A percentile compares a stretch with the other conserved stretches of the same genome.
These are phyloP conservation scores for Meloidogyne hapla DNA, from an alignment of 1,140 invertebrate genomes.

Conservation along the genomic window DNA sequence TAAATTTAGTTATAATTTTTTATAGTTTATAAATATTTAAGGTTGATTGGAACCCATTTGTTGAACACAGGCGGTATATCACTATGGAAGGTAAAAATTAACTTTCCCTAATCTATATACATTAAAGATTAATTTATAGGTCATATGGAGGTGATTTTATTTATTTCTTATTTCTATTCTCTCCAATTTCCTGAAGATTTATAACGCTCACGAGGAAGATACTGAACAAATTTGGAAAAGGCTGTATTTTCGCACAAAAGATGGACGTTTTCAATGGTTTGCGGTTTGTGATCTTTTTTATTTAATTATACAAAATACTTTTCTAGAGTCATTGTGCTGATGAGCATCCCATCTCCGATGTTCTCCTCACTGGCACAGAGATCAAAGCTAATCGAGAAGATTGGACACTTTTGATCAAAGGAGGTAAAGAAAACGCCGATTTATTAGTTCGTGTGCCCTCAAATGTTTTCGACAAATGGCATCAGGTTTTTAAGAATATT, in stretches of 20 bases:
- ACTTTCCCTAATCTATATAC: neutral
- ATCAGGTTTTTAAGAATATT: slow-evolving; percentile 53
- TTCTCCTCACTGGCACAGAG: slow-evolving; percentile 57
- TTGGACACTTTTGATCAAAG: slow-evolving; percentile 51
- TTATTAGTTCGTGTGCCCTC: slow-evolving; percentile 55
- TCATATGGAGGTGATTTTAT: slow-evolving; percentile 53
- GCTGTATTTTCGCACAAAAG: slow-evolving; percentile 55
- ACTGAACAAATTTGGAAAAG: slow-evolving; percentile 50
- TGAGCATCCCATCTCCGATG: slow-evolving; percentile 58
- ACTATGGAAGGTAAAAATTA: slow-evolving; percentile 57
- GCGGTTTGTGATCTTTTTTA: slow-evolving; percentile 43
- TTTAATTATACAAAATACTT: neutral
- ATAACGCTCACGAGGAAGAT: slow-evolving; percentile 22
- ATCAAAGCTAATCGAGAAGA: slow-evolving; percentile 57
- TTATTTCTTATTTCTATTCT: neutral
- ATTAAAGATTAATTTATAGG: neutral
- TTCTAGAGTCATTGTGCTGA: slow-evolving; percentile 60
- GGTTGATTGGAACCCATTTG: slow-evolving; percentile 51
- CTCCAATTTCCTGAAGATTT: neutral
- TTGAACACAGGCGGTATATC: slow-evolving; percentile 45
- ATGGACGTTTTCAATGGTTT: slow-evolving; percentile 63
- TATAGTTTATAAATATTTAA: slow-evolving; percentile 23
- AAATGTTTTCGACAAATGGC: slow-evolving; percentile 65
- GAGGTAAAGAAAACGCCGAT: slow-evolving; percentile 59
- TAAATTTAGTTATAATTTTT: neutral